phyloP scores from a whole-genome alignment of 2,888 invertebrate genomes.

The Megastigmus dorsalis region DNA sequence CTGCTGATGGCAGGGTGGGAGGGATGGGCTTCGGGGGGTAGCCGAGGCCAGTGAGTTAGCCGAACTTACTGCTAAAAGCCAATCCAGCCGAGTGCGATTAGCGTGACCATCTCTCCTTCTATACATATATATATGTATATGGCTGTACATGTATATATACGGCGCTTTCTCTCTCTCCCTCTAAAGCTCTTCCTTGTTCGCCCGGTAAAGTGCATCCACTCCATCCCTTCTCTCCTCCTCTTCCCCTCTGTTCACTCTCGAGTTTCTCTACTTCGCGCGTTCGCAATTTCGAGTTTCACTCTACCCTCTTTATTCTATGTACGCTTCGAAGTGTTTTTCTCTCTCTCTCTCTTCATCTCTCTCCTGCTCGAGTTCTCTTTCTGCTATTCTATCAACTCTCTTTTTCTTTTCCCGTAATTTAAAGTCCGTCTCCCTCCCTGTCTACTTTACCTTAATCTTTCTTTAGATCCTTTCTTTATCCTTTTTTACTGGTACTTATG shows the following conservation, averaged over 20 bases:
- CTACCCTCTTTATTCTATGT: neutral
- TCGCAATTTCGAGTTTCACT: constrained; percentile 37
- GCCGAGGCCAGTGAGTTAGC: constrained; percentile 33
- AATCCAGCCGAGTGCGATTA: constrained; percentile 67
- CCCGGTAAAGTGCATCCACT: constrained; percentile 42
- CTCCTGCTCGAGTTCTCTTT: too few relatives aligned
- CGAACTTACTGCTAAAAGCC: constrained; percentile 66
- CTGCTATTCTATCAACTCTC: neutral
- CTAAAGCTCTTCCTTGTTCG: constrained; percentile 21
- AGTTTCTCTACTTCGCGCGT: too few relatives aligned
- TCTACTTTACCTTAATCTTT: constrained; percentile 3
- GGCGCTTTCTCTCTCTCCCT: neutral
- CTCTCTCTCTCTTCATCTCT: constrained; percentile 7
- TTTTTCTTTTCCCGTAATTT: neutral
- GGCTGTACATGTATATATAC: too few relatives aligned
- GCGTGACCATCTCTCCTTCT: constrained; percentile 62
- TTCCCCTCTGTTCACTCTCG: neutral
- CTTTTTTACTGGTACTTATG: neutral
- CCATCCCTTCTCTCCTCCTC: neutral
- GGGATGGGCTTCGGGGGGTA: too few relatives aligned
- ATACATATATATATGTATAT: too few relatives aligned
- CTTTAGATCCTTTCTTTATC: neutral
- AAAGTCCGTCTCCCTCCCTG: constrained; percentile 1
- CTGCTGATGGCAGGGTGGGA: too few relatives aligned
- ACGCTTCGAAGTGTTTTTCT: neutral